Evolutionary conservation across 2,888 invertebrate species (phyloP).

Genomic region (Anodontia alba): DNA sequence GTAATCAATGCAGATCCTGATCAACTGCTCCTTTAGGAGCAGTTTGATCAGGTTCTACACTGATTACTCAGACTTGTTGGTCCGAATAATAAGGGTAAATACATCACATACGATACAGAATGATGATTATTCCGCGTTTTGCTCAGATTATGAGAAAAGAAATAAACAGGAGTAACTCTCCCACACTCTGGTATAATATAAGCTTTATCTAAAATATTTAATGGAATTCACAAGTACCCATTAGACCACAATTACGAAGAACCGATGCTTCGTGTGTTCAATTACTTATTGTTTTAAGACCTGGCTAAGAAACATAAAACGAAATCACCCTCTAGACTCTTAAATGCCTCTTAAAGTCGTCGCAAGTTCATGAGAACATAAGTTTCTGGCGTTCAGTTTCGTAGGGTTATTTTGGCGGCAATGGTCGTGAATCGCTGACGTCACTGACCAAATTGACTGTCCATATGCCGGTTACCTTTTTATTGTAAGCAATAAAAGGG

Average conservation of each 20-base stretch:
- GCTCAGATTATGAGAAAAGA: neutral
- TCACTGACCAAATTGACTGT: too few relatives aligned
- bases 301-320: neutral
- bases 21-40: too few relatives aligned
- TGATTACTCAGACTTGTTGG: too few relatives aligned
- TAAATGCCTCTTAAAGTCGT: constrained; percentile 4
- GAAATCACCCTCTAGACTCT: neutral
- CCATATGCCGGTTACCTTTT: too few relatives aligned
- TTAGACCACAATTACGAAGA: neutral
- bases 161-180: constrained; percentile 1
- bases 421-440: too few relatives aligned
- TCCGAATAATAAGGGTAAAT: too few relatives aligned
- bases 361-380: neutral
- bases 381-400: neutral
- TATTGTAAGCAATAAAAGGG: too few relatives aligned
- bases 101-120: neutral
- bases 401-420: too few relatives aligned
- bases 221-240: constrained; percentile 14
- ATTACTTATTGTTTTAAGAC: constrained; percentile 17
- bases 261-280: neutral
- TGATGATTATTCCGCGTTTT: neutral
- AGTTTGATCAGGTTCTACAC: too few relatives aligned
- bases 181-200: constrained; percentile 1
- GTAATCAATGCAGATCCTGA: too few relatives aligned
- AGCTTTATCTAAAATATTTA: constrained; percentile 13